phyloP scores from a whole-genome alignment of 2,113 vertebrate species.

The Cephalopholis sonnerati region DNA sequence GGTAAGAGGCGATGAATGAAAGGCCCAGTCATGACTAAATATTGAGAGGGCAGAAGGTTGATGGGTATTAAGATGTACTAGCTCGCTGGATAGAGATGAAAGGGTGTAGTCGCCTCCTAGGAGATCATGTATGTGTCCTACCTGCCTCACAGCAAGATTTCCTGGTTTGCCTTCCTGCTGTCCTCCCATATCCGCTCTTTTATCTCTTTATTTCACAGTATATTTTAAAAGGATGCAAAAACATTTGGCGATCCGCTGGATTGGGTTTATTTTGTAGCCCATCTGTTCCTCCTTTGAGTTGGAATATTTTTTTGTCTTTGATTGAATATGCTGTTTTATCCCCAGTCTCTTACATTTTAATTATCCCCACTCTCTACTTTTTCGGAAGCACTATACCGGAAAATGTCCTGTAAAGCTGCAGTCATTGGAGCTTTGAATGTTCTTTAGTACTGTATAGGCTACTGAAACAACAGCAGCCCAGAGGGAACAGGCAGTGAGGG shows the following conservation, averaged over 20 bases:
- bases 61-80: constrained; percentile 9
- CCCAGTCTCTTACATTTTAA: constrained; percentile 39
- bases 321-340: constrained; percentile 64
- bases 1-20: constrained; percentile 56
- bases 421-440: constrained; percentile 38
- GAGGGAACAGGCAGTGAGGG: constrained; percentile 9
- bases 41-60: not conserved
- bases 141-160: not conserved
- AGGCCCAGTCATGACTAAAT: constrained; percentile 33
- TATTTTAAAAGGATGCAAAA: constrained; percentile 19
- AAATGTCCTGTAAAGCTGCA: constrained; percentile 29
- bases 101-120: not conserved
- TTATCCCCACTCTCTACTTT: constrained; percentile 25
- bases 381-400: constrained; percentile 7
- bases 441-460: constrained; percentile 12
- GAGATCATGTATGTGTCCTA: not conserved
- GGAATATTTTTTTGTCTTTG: constrained; percentile 43
- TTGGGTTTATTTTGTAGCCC: constrained; percentile 47
- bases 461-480: constrained; percentile 28
- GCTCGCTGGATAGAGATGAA: not conserved
- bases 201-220: constrained; percentile 2
- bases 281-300: constrained; percentile 52
- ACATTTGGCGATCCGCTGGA: constrained; percentile 1
- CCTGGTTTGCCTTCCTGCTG: not conserved
- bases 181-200: not conserved